A percentile compares a stretch with the other conserved stretches of the same genome.
Conservation (phyloP, 2,797 vertebrate genomes). For the Amblyopsis hoosieri region DNA sequence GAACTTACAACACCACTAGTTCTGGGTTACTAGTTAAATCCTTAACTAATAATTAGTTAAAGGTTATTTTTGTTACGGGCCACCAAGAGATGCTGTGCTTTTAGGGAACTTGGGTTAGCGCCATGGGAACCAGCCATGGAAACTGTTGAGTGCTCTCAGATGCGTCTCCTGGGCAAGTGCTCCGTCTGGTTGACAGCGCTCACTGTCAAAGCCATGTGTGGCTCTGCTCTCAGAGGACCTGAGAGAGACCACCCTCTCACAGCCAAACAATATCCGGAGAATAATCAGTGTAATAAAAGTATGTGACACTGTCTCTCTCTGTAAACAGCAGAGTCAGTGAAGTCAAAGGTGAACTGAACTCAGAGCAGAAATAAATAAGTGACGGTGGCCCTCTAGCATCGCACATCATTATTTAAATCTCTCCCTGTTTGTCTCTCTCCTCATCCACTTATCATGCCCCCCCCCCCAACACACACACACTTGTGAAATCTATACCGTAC, state of each 20-base stretch:
- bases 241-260: slow-evolving; percentile 21
- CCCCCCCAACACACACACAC: too few species aligned
- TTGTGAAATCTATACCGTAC: slow-evolving; percentile 1
- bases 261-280: slow-evolving; percentile 4
- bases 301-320: slow-evolving; percentile 1
- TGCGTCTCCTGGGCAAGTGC: slow-evolving; percentile 3
- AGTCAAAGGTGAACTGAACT: background rate
- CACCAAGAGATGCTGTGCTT: slow-evolving; percentile 10
- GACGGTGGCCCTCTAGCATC: too few species aligned
- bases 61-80: background rate
- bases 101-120: background rate
- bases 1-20: background rate
- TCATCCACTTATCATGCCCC: slow-evolving; percentile 19
- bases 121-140: slow-evolving; percentile 32
- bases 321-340: background rate
- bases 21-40: background rate
- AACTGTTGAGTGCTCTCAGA: slow-evolving; percentile 44
- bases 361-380: background rate
- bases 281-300: slow-evolving; percentile 1
- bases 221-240: slow-evolving; percentile 30
- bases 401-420: background rate
- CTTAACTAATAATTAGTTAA: background rate
- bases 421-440: background rate
- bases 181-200: slow-evolving; percentile 22
- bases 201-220: slow-evolving; percentile 62